phyloP scores from a whole-genome alignment of 2,888 invertebrate genomes.

The Napeogenes sylphis region DNA sequence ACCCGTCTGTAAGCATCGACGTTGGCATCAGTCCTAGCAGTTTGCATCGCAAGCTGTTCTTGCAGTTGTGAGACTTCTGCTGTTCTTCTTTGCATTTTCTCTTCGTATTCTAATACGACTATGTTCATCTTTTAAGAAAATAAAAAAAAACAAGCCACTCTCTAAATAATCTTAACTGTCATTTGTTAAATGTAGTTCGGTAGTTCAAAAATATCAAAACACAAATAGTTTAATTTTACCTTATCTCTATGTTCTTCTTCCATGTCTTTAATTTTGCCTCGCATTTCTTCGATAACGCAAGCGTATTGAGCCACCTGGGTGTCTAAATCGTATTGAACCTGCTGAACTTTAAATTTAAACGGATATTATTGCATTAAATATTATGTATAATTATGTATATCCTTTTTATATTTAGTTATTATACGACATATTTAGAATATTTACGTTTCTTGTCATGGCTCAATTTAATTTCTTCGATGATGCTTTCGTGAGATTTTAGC shows the following conservation, averaged over 20 bases:
- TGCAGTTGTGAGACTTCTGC: conserved; percentile 57
- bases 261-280: conserved; percentile 53
- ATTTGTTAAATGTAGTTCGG: no score
- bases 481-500: conserved; percentile 49
- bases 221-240: conserved; percentile 36
- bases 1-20: conserved; percentile 66
- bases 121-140: conserved; percentile 53
- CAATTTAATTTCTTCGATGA: conserved; percentile 50
- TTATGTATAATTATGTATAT: not conserved
- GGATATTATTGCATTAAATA: not conserved
- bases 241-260: conserved; percentile 58
- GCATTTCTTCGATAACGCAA: conserved; percentile 60
- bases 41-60: conserved; percentile 58
- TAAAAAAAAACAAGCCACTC: not conserved
- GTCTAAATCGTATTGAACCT: conserved; percentile 59
- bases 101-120: conserved; percentile 69
- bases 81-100: conserved; percentile 62
- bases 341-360: conserved; percentile 45
- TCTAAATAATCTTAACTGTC: no score
- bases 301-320: conserved; percentile 62
- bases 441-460: conserved; percentile 58
- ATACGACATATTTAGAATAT: not conserved
- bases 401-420: no score
- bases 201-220: not conserved
- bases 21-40: conserved; percentile 55